Conservation (phyloP, 23 tunicate species). For the Ascidia mentula region DNA sequence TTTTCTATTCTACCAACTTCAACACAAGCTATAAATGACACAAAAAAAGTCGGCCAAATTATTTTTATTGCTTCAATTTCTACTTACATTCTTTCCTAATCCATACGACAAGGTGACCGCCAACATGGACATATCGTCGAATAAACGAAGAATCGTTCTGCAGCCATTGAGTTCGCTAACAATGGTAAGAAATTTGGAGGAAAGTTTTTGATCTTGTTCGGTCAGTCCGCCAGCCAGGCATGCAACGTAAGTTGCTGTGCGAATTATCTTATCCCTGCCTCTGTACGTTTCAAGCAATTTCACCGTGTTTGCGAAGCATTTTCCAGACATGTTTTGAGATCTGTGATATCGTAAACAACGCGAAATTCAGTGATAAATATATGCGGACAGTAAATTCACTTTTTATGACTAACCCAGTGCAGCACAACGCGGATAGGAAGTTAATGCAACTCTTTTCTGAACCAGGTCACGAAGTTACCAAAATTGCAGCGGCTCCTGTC, state of each 20-base stretch:
- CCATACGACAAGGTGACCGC: conserved; percentile 41
- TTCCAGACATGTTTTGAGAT: not conserved
- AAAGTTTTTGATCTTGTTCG: conserved; percentile 7
- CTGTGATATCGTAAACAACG: no score
- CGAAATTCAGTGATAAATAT: no score
- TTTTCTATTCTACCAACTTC: no score
- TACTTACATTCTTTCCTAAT: conserved; percentile 32
- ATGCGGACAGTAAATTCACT: no score
- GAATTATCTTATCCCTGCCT: conserved; percentile 62
- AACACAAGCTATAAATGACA: no score
- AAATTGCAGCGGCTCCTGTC: no score
- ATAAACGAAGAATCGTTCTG: conserved; percentile 51
- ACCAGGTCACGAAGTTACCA: no score
- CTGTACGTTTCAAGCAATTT: conserved; percentile 45
- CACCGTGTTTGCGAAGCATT: conserved; percentile 16
- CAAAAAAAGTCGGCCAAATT: no score
- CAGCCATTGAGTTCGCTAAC: conserved; percentile 52
- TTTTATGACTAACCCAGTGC: no score
- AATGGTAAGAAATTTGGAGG: conserved; percentile 23
- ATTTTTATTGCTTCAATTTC: not conserved
- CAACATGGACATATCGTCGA: conserved; percentile 69
- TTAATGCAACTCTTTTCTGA: no score
- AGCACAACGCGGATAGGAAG: no score
- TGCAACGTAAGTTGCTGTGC: conserved; percentile 43
- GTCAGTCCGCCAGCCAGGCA: conserved; percentile 42